Conservation (phyloP, 2,113 vertebrate genomes). For the Circaetus cinerascens region DNA sequence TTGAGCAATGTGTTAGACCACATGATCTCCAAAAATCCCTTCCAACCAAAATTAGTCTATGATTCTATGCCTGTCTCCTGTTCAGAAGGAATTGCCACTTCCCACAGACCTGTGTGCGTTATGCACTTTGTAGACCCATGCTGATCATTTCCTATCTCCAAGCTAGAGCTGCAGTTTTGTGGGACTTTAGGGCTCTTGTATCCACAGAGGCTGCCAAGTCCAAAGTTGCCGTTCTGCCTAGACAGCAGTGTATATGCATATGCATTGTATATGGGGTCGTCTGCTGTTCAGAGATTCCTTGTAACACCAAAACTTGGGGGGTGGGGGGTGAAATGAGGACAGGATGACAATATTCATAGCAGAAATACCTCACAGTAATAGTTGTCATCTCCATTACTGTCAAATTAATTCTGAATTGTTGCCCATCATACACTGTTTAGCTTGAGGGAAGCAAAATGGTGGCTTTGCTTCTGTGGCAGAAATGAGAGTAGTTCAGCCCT, state of each 20-base stretch:
- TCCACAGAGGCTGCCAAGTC: background rate
- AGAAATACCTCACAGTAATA: slow-evolving; percentile 44
- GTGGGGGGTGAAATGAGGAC: background rate
- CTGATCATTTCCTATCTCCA: background rate
- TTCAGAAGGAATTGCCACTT: background rate
- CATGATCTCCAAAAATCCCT: background rate
- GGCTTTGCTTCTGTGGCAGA: background rate
- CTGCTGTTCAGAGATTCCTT: background rate
- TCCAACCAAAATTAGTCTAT: background rate
- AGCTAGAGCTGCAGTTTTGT: background rate
- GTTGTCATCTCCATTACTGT: slow-evolving; percentile 31
- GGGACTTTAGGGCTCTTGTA: background rate
- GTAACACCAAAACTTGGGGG: background rate
- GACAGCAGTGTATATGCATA: background rate
- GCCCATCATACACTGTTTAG: slow-evolving; percentile 2
- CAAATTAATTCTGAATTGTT: slow-evolving; percentile 11
- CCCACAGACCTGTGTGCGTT: background rate
- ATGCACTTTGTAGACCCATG: background rate
- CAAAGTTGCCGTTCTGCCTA: background rate
- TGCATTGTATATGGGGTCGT: background rate
- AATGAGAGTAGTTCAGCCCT: background rate
- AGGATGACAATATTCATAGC: background rate
- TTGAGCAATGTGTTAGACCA: background rate
- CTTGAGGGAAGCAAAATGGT: slow-evolving; percentile 1
- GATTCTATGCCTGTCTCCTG: background rate